Percentiles rank a stretch among this genome's conserved stretches.
Conservation (phyloP, 2,113 vertebrate genomes). For the Corythaeola cristata region DNA sequence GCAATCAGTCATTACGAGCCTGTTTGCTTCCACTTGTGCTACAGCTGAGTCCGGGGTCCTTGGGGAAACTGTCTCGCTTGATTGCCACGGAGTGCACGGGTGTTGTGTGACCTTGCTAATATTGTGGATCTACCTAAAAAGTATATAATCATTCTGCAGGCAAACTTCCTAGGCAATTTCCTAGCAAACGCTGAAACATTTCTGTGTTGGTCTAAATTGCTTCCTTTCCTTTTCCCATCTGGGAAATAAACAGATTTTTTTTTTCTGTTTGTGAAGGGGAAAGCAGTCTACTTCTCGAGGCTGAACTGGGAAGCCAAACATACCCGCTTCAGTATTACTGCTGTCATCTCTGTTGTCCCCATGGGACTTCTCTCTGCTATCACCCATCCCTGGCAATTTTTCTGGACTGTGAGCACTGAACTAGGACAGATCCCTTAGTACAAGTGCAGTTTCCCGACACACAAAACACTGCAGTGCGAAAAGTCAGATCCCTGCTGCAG, state of each 20-base stretch:
- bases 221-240: background rate
- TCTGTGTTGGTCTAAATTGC: background rate
- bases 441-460: background rate
- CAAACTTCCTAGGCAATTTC: background rate
- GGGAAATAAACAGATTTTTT: background rate
- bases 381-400: background rate
- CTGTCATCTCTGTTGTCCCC: background rate
- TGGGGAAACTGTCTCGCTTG: background rate
- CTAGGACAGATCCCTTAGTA: background rate
- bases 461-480: background rate
- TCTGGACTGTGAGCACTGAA: background rate
- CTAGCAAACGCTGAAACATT: background rate
- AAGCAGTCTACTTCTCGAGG: background rate
- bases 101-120: background rate
- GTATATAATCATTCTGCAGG: background rate
- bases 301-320: background rate
- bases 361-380: background rate
- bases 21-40: background rate
- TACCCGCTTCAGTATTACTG: background rate
- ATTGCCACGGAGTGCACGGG: background rate
- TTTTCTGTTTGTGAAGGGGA: background rate
- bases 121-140: background rate
- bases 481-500: background rate
- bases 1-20: background rate
- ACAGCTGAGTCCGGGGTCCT: background rate